These are phyloP conservation scores for Syrphus vitripennis DNA, from an alignment of 2,888 invertebrate species.

Conservation along the genomic window DNA sequence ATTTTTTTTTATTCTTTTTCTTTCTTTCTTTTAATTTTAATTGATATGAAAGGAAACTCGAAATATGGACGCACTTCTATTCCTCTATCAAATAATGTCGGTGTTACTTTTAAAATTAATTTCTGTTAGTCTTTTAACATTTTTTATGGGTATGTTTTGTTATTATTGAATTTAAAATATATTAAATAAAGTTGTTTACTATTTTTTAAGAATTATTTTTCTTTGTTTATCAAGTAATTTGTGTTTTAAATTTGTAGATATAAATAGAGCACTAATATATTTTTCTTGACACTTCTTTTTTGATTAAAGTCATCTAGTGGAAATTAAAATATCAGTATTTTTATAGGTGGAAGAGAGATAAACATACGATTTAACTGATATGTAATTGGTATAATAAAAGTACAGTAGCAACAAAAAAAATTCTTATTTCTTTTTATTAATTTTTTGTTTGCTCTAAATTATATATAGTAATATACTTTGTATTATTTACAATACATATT, in stretches of 20 bases:
- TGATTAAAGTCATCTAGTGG: background rate
- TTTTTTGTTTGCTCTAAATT: too few species aligned
- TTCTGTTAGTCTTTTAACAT: background rate
- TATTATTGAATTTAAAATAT: background rate
- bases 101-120: constrained; percentile 21
- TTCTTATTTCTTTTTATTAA: too few species aligned
- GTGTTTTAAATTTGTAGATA: constrained; percentile 33
- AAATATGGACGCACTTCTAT: constrained; percentile 9
- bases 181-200: background rate
- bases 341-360: constrained; percentile 39
- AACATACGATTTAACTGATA: background rate
- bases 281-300: background rate
- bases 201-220: background rate
- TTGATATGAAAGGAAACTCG: background rate
- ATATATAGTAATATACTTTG: too few species aligned
- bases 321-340: constrained; percentile 17
- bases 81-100: constrained; percentile 20
- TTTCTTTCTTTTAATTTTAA: background rate
- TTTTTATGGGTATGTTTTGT: background rate
- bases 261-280: constrained; percentile 43
- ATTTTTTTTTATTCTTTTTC: background rate
- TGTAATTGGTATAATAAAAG: constrained; percentile 36
- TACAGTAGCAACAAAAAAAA: constrained; percentile 35
- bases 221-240: constrained; percentile 61
- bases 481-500: too few species aligned